Evolutionary conservation across 2,888 invertebrate genomes (phyloP), one percentile per base, ranked within the genome.

Genomic region (Melipona beecheii): DNA sequence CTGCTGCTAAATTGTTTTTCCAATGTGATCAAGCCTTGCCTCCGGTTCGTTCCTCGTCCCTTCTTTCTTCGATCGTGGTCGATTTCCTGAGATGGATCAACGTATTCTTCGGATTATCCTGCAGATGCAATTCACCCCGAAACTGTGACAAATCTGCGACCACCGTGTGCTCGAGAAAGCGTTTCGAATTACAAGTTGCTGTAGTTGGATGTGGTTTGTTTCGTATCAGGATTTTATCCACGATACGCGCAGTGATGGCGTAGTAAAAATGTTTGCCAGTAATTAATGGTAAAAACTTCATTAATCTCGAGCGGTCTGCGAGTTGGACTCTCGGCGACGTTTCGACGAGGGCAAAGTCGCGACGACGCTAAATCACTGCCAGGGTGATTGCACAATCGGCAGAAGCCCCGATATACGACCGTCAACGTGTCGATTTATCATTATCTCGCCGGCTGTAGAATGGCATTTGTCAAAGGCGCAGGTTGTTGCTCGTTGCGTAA

Each of bases 291-390:
- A 71, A 75, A 27, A 27, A 86, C 78, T 81, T 71, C 78, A 58
- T 71, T 76, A 88, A 86, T 88, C 87, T 82, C 62, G 65, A 74
- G n/a, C 78, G 74, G 84, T 86, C 79, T 81, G 78, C 83, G 78
- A 87, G 74, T 83, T 78, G 73, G 83, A 87, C 79, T 86, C 79
- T 84, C 78, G 87, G 86, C 85, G 87, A 88, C 86, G 86, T 87
- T 88, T 85, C 86, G 62, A 83, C 70, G 81, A 72, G 56, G 56
- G 70, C 80, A 87, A 87, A 83, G 84, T 86, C 81, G 81, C 50
- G 78, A 77, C 68, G 81, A 81, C 80, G 77, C 73, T 83, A 79
- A 83, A 87, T 87, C 83, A 86, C 83, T 81, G 82, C 78, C 78
- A 70, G 36, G 54, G 72, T 78, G 50, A 78, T 88, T 88, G 76